A percentile compares a stretch with the other conserved stretches of the same genome.
Evolutionary conservation across 2,888 invertebrate species (phyloP).

Genomic region (Nineta flava): DNA sequence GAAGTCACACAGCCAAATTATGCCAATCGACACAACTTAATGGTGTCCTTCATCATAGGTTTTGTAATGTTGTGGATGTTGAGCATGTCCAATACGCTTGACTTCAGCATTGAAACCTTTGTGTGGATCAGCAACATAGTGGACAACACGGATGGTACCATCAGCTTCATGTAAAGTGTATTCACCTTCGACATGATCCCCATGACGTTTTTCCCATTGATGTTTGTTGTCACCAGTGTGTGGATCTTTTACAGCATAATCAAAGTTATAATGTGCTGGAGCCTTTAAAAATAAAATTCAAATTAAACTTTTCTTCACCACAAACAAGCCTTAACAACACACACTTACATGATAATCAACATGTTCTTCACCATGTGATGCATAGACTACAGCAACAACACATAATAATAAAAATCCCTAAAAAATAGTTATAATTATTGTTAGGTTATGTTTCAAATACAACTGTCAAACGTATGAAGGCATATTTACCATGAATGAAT

Average conservation of each 20-base stretch:
- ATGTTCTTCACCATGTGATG: background rate
- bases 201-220: conserved; percentile 14
- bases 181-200: conserved; percentile 13
- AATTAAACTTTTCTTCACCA: background rate
- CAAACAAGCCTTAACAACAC: background rate
- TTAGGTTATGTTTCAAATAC: background rate
- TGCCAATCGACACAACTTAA: no score
- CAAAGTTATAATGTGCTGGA: conserved; percentile 9
- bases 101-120: conserved; percentile 15
- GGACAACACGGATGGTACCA: conserved; percentile 15
- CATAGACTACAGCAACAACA: background rate
- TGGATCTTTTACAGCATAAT: conserved; percentile 11
- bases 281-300: conserved; percentile 1
- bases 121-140: conserved; percentile 16
- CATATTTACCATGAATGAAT: background rate
- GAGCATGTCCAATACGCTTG: conserved; percentile 5
- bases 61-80: conserved; percentile 1
- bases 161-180: conserved; percentile 13
- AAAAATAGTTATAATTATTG: background rate
- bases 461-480: background rate
- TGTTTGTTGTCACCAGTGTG: conserved; percentile 12
- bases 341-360: background rate
- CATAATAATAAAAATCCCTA: background rate
- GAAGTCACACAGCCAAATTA: no score
- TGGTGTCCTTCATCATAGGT: background rate